Evolutionary conservation across 2,888 invertebrate species (phyloP).

Genomic region (Gastracanthus pulcherrimus): DNA sequence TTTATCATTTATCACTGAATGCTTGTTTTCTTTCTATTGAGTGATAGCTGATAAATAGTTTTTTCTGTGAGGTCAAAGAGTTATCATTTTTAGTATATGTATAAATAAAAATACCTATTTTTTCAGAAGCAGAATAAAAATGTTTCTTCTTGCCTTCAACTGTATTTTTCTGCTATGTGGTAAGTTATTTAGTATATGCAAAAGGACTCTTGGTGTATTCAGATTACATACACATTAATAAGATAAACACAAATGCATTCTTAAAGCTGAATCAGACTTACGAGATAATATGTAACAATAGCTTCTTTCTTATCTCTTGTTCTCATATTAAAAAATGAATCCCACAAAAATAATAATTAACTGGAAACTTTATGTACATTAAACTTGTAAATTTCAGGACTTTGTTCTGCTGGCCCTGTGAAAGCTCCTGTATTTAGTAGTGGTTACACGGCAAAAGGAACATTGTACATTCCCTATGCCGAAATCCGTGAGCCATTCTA

Average conservation of each 20-base stretch:
- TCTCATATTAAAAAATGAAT: background rate
- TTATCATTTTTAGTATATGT: slow-evolving; percentile 39
- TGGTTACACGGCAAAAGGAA: slow-evolving; percentile 87
- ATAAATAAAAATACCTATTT: background rate
- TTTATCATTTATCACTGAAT: background rate
- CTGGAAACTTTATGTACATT: background rate
- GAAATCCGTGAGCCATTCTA: slow-evolving; percentile 95
- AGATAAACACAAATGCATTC: background rate
- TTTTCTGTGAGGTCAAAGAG: background rate
- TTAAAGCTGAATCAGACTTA: background rate
- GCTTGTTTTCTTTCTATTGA: background rate
- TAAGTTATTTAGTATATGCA: slow-evolving; percentile 28
- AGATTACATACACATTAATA: background rate
- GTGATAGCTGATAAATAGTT: background rate
- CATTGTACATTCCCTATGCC: slow-evolving; percentile 93
- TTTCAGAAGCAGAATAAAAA: slow-evolving; percentile 47
- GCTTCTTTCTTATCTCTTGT: background rate
- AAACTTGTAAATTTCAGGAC: slow-evolving; percentile 43
- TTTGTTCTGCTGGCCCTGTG: slow-evolving; percentile 44
- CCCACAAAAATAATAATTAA: background rate
- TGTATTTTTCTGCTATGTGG: slow-evolving; percentile 44
- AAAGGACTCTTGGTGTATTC: background rate
- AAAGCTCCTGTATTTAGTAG: slow-evolving; percentile 83
- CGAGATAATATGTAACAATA: background rate
- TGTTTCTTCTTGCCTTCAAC: slow-evolving; percentile 28